Percentiles rank a stretch among this genome's conserved stretches.
Evolutionary conservation across 2,113 vertebrate genomes (phyloP).

Genomic region (Orthonyx spaldingii): DNA sequence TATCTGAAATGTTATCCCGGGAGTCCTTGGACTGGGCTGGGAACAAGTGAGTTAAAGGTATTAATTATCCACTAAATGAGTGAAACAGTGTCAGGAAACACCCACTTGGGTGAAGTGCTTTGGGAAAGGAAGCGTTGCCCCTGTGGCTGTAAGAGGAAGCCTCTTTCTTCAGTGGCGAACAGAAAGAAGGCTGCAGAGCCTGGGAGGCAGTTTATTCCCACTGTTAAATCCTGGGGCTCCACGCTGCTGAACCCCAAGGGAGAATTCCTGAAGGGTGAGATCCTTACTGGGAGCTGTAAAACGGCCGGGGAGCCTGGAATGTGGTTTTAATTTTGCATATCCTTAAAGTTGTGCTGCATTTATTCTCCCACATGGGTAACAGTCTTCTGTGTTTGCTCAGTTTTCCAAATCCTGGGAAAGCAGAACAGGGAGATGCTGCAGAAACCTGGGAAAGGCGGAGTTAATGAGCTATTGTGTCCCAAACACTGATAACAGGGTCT

Average conservation of each 20-base stretch:
- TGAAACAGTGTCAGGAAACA: not conserved
- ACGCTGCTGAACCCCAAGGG: accelerated
- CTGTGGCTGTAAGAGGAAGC: not conserved
- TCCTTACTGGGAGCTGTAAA: not conserved
- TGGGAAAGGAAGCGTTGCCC: not conserved
- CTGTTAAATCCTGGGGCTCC: not conserved
- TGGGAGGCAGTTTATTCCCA: not conserved
- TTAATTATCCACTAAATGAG: not conserved
- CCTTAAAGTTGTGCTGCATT: not conserved
- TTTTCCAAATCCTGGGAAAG: not conserved
- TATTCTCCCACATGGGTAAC: not conserved
- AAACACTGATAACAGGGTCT: not conserved
- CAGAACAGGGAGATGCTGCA: not conserved
- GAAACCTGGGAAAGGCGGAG: not conserved
- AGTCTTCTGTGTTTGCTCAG: not conserved
- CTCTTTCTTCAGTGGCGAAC: not conserved
- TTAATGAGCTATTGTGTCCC: not conserved
- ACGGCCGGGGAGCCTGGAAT: not conserved
- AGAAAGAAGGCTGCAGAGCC: not conserved
- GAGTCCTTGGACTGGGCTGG: not conserved
- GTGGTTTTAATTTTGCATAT: not conserved
- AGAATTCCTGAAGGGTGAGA: not conserved
- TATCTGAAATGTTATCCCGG: not conserved
- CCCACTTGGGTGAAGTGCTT: not conserved
- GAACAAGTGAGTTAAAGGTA: not conserved